Base-by-base conservation (phyloP, 2,797 vertebrate species). In the Phalloptychus januarius region DNA sequence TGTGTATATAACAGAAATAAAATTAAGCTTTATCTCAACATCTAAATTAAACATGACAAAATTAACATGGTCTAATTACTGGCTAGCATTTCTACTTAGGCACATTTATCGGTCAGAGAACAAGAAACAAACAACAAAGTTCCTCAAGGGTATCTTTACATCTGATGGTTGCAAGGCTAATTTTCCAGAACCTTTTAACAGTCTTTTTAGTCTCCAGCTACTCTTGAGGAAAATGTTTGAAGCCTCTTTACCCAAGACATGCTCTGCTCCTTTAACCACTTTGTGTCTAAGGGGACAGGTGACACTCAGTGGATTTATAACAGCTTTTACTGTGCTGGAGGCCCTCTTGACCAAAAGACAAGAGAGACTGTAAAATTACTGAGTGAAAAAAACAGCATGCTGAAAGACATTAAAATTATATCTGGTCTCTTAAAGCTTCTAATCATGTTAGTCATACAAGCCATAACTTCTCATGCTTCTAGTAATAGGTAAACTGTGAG, bases 401-500 rank as follows among this genome's bases (percentile, higher is more conserved):
- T 46, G 7, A 48, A 13, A 11, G 3, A 74, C 15, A 63, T 15
- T 74, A 15, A 52, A 52, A 52, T 52, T 50, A 28, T 54, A 54
- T 54, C 23, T 25, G 13, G 38, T 25, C 72, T 74, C 25, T 28
- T n/a, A 58, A 18, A 20, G 56, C n/a, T 70, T 16, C 61, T n/a
- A 72, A 45, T 48, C 12, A 48, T 50, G 23, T 71, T 71, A 23
- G 25, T 61, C 5, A 31, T 7, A 40, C 8, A 2, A 75, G 25
- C 16, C 0, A 23, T 13, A 71, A 20, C 36, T 42, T 48, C 6
- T 65, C 31, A 23, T 28, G 71, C 36, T 45, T 20, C 23, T 25
- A 15, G n/a, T 63, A 70, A 74, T 67, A 38, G 40, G 2, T n/a
- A 74, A 74, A 82, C 11, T 69, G 23, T 52, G 48, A 52, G 20